phyloP scores from a whole-genome alignment of 2,113 vertebrate species.

The Nycticryphes semicollaris region DNA sequence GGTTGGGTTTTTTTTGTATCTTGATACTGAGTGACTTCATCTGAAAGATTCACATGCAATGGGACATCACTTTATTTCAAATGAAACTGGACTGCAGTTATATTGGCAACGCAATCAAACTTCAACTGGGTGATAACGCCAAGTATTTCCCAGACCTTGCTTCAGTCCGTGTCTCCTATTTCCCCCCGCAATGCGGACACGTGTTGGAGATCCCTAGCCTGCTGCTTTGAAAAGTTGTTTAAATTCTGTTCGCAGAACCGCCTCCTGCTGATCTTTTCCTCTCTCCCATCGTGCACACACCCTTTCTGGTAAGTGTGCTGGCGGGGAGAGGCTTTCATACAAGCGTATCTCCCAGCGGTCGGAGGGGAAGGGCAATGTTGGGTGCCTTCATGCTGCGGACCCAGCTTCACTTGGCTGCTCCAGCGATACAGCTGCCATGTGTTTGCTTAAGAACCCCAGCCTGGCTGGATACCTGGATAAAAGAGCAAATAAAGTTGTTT shows the following conservation, averaged over 20 bases:
- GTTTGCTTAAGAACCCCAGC: neutral
- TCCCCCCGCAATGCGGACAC: accelerated
- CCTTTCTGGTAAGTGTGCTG: neutral
- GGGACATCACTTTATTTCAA: constrained; percentile 11
- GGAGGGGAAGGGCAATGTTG: neutral
- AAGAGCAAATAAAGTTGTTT: neutral
- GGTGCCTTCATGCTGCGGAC: neutral
- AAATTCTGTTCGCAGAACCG: neutral
- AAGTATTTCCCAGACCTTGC: neutral
- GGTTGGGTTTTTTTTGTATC: neutral
- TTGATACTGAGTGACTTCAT: constrained; percentile 34
- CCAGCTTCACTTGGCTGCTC: neutral
- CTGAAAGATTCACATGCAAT: constrained; percentile 7
- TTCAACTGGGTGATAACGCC: neutral
- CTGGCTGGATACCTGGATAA: neutral
- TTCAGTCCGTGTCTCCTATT: neutral
- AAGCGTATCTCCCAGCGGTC: neutral
- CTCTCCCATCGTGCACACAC: accelerated
- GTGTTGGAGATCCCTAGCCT: neutral
- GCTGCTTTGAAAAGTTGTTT: neutral
- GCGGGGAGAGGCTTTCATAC: neutral
- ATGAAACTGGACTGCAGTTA: neutral
- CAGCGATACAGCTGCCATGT: neutral
- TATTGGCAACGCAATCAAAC: neutral
- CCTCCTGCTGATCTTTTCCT: neutral